Conservation (phyloP, 2,888 invertebrate species). For the Eupithecia insigniata region DNA sequence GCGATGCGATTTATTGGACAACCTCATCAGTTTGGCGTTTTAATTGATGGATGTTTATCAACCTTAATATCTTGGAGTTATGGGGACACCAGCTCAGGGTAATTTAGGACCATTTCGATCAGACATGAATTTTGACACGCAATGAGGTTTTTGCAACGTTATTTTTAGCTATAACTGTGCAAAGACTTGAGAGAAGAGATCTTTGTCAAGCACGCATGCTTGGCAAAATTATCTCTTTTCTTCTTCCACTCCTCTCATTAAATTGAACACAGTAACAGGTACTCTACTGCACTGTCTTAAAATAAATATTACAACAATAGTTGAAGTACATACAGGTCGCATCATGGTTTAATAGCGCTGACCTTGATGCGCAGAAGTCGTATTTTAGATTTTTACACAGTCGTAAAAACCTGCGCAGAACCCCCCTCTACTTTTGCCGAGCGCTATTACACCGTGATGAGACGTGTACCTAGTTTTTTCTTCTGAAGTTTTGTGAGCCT, state of each 20-base stretch:
- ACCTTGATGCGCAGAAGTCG: too few species aligned
- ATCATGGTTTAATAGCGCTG: too few species aligned
- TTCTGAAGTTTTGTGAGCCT: not conserved
- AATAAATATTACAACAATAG: not conserved
- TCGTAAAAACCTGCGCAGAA: too few species aligned
- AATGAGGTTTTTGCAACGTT: not conserved
- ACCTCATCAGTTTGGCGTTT: conserved; percentile 26
- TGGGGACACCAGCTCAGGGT: conserved; percentile 13
- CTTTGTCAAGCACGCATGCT: not conserved
- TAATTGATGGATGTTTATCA: conserved; percentile 31
- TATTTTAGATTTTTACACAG: too few species aligned
- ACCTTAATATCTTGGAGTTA: conserved; percentile 23
- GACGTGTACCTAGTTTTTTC: not conserved
- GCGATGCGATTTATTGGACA: conserved; percentile 28
- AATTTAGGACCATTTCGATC: not conserved
- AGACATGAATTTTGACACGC: not conserved
- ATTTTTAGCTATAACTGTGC: not conserved
- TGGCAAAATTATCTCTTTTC: not conserved
- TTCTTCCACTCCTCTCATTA: not conserved
- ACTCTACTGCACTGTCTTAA: not conserved
- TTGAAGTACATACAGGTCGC: too few species aligned
- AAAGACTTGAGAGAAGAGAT: not conserved
- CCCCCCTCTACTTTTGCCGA: too few species aligned
- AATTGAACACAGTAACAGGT: not conserved
- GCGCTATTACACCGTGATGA: too few species aligned